Evolutionary conservation across 1,140 invertebrate species (phyloP).

Genomic region (Bursaphelenchus mucronatus): DNA sequence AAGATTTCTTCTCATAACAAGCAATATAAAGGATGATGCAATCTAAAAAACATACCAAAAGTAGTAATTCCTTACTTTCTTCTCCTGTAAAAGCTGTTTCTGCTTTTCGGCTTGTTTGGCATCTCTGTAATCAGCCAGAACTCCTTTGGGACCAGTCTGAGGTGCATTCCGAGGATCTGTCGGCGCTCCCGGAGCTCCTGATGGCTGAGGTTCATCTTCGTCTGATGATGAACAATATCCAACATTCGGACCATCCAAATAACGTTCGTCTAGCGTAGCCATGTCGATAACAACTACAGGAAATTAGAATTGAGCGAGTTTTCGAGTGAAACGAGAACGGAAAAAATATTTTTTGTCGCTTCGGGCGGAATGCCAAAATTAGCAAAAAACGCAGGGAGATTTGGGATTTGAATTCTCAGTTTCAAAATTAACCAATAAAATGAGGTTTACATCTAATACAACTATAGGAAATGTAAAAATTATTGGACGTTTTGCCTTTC

Average conservation of each 20-base stretch:
- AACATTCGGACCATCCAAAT: conserved; percentile 45
- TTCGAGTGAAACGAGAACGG: no score
- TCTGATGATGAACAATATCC: conserved; percentile 46
- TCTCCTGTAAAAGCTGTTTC: not conserved
- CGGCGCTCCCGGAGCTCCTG: not conserved
- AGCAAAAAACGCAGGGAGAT: no score
- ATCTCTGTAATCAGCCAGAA: conserved; percentile 41
- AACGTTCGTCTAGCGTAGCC: conserved; percentile 46
- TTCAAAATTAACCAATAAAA: no score
- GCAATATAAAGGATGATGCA: not conserved
- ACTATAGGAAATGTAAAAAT: no score
- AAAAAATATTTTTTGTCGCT: no score
- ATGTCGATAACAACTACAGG: conserved; percentile 16
- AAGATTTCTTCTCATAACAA: not conserved
- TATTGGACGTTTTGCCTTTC: no score
- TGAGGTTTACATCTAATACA: no score
- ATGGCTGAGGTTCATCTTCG: conserved; percentile 25
- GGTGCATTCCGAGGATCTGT: conserved; percentile 1
- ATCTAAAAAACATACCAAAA: not conserved
- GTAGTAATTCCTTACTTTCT: not conserved
- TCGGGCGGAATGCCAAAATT: no score
- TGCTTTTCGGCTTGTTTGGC: not conserved
- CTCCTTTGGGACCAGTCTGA: conserved; percentile 47
- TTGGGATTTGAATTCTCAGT: no score
- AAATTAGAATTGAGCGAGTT: no score